Evolutionary conservation across 1,140 invertebrate genomes (phyloP).

Genomic region (Drosophila carrolli): DNA sequence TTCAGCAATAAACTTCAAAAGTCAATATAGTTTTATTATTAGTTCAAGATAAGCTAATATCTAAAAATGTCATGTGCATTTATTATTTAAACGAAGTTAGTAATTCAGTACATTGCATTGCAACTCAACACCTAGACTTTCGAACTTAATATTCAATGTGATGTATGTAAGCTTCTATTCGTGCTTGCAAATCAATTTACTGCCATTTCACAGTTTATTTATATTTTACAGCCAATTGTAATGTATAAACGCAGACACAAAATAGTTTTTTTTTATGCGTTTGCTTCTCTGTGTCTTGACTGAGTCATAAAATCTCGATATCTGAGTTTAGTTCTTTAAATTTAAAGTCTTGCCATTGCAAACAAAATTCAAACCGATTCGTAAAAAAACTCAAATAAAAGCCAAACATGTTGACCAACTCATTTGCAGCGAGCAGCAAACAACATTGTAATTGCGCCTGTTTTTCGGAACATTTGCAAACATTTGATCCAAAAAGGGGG

Average conservation of each 20-base stretch:
- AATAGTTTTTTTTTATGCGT: constrained; percentile 4
- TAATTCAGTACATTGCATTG: not conserved
- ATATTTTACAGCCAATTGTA: constrained; percentile 9
- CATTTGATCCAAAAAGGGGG: constrained; percentile 18
- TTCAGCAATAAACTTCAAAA: too few relatives aligned
- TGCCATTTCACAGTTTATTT: not conserved
- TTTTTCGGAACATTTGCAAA: constrained; percentile 47
- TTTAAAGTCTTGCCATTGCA: constrained; percentile 4
- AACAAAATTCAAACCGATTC: constrained; percentile 26
- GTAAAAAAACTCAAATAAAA: constrained; percentile 39
- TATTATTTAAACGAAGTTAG: too few relatives aligned
- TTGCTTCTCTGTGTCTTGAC: not conserved
- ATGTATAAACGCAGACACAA: not conserved
- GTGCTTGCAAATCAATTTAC: constrained; percentile 2
- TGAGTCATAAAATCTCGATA: not conserved
- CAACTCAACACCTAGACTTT: not conserved
- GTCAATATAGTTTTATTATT: too few relatives aligned
- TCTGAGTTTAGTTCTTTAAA: constrained; percentile 12
- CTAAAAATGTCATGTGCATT: too few relatives aligned
- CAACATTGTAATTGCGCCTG: constrained; percentile 75
- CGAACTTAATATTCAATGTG: not conserved
- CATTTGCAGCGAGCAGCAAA: constrained; percentile 70
- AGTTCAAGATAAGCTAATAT: too few relatives aligned
- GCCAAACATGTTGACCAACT: constrained; percentile 77
- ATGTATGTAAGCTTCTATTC: not conserved